These are phyloP conservation scores for Crenichthys baileyi DNA, from an alignment of 2,797 vertebrate species.

Conservation along the genomic window DNA sequence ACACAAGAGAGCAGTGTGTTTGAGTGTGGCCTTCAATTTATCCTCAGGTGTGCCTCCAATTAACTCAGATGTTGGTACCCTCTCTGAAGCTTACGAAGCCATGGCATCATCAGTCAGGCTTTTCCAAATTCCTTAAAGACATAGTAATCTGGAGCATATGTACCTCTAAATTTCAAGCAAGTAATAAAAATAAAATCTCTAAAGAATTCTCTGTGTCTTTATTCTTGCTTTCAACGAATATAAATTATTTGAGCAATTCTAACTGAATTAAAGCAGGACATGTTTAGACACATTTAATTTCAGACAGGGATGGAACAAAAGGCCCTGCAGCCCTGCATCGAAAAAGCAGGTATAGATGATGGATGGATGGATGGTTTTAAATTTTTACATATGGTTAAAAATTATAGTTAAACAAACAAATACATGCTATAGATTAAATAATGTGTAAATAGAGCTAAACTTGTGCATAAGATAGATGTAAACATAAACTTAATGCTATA, in stretches of 20 bases:
- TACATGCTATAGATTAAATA: background rate
- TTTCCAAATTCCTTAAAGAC: background rate
- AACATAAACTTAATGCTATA: conserved; percentile 4
- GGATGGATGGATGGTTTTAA: background rate
- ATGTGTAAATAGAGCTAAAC: background rate
- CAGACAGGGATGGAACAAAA: background rate
- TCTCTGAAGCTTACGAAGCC: background rate
- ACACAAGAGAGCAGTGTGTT: background rate
- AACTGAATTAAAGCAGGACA: background rate
- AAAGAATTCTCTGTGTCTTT: background rate
- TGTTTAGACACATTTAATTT: no score
- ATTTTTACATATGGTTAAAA: no score
- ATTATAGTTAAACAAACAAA: background rate
- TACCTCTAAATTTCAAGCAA: background rate
- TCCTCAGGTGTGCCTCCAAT: background rate
- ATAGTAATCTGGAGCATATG: no score
- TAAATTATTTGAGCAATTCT: background rate
- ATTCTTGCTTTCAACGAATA: background rate
- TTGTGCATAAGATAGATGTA: conserved; percentile 1
- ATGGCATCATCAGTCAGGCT: background rate
- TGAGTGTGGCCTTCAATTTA: background rate
- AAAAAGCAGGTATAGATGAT: background rate
- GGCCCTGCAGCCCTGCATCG: no score
- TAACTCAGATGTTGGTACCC: background rate
- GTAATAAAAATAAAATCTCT: background rate